These are phyloP conservation scores for Drosophila repletoides DNA, from an alignment of 1,140 invertebrate genomes.

Conservation along the genomic window DNA sequence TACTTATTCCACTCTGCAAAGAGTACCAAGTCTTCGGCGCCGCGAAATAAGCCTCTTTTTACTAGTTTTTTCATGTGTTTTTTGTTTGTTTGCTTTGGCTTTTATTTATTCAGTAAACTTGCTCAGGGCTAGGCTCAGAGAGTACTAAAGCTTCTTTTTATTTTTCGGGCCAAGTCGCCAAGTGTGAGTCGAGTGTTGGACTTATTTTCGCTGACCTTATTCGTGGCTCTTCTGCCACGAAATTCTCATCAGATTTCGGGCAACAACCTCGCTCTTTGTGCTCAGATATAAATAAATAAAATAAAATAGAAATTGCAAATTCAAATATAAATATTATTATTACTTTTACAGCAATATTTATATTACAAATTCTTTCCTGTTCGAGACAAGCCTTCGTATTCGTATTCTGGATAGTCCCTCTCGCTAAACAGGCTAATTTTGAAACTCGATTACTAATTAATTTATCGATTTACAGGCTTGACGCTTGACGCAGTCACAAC, in stretches of 20 bases:
- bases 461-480: slow-evolving; percentile 36
- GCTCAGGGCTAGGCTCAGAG: slow-evolving; percentile 9
- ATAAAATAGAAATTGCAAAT: no score
- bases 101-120: slow-evolving; percentile 5
- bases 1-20: no score
- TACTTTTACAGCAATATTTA: no score
- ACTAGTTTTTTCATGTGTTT: not conserved
- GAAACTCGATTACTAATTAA: slow-evolving; percentile 8
- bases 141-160: slow-evolving; percentile 1
- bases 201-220: slow-evolving; percentile 57
- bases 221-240: slow-evolving; percentile 24
- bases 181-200: slow-evolving; percentile 24
- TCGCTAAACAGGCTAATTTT: not conserved
- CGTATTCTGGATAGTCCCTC: no score
- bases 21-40: no score
- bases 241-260: slow-evolving; percentile 19
- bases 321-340: no score
- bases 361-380: no score
- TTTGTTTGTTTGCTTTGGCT: not conserved
- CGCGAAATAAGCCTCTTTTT: no score
- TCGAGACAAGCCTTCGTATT: no score
- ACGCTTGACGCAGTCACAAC: no score
- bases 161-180: slow-evolving; percentile 41
- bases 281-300: not conserved
- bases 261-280: slow-evolving; percentile 53